Conservation (phyloP, 2,797 vertebrate genomes). For the Crenuchus spilurus region DNA sequence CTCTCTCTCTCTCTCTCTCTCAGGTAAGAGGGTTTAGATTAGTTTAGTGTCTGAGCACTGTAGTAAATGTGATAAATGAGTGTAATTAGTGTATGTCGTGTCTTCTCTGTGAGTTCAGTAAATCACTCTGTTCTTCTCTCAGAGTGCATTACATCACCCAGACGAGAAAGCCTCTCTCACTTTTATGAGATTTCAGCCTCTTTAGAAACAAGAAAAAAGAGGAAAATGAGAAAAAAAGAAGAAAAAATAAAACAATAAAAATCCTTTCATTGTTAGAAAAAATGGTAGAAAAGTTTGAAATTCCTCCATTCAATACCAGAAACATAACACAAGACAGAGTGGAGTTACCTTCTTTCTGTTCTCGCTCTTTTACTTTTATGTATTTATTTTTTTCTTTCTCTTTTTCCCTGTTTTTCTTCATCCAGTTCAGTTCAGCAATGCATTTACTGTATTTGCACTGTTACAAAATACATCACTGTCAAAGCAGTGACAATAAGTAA, state of each 20-base stretch:
- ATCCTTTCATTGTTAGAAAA: slow-evolving; percentile 17
- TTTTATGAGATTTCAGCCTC: slow-evolving; percentile 60
- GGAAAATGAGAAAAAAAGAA: slow-evolving; percentile 18
- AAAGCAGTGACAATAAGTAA: too few relatives aligned
- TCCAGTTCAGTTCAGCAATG: too few relatives aligned
- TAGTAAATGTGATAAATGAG: slow-evolving; percentile 83
- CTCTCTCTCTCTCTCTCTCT: slow-evolving; percentile 70
- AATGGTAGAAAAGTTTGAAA: slow-evolving; percentile 41
- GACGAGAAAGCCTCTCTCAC: slow-evolving; percentile 52
- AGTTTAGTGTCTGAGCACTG: slow-evolving; percentile 77
- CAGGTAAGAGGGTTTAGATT: slow-evolving; percentile 84
- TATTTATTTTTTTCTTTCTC: too few relatives aligned
- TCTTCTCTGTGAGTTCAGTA: slow-evolving; percentile 74
- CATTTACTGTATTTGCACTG: too few relatives aligned
- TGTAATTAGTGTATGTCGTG: slow-evolving; percentile 87
- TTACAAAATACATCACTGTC: too few relatives aligned
- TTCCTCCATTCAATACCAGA: slow-evolving; percentile 48
- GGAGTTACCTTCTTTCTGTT: too few relatives aligned
- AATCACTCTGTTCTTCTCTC: slow-evolving; percentile 73
- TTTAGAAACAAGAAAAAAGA: slow-evolving; percentile 48
- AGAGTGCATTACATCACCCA: slow-evolving; percentile 81
- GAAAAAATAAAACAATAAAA: not conserved
- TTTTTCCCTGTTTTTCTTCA: too few relatives aligned
- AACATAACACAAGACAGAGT: too few relatives aligned
- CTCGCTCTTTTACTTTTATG: too few relatives aligned